Conservation (phyloP, 1,140 invertebrate genomes). For the Aphelinus certus region DNA sequence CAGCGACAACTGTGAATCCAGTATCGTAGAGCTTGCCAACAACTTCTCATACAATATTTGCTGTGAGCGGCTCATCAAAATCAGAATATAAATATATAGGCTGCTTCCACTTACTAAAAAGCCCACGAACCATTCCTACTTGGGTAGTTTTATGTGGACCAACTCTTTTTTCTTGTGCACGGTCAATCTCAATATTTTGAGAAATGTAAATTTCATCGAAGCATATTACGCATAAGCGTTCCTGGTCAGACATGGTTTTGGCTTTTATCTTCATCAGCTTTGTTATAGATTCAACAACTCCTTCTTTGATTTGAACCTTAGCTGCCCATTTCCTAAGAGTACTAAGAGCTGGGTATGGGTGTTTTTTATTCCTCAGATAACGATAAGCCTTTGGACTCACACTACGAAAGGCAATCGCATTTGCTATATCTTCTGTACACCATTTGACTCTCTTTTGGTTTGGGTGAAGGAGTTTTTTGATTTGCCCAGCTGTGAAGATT, state of each 20-base stretch:
- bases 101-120: conserved; percentile 55
- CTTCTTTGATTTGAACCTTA: conserved; percentile 28
- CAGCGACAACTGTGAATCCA: neutral
- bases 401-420: conserved; percentile 36
- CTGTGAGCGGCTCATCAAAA: too few species aligned
- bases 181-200: conserved; percentile 29
- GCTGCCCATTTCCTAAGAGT: conserved; percentile 38
- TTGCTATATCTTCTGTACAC: conserved; percentile 39
- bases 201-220: conserved; percentile 42
- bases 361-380: conserved; percentile 39
- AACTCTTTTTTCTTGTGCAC: conserved; percentile 23
- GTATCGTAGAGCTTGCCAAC: neutral
- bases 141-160: conserved; percentile 36
- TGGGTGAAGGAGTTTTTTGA: conserved; percentile 13
- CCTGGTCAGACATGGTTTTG: conserved; percentile 1
- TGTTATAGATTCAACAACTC: conserved; percentile 29
- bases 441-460: conserved; percentile 23
- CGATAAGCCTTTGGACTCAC: conserved; percentile 35
- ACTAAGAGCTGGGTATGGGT: conserved; percentile 35
- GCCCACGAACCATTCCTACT: conserved; percentile 39
- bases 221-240: conserved; percentile 31
- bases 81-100: conserved; percentile 47
- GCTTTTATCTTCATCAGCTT: conserved; percentile 33
- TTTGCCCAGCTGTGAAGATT: conserved; percentile 33
- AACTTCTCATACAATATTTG: neutral